Evolutionary conservation across 2,888 invertebrate species (phyloP), one percentile per base, ranked within the genome.

Genomic region (Philonicus albiceps): DNA sequence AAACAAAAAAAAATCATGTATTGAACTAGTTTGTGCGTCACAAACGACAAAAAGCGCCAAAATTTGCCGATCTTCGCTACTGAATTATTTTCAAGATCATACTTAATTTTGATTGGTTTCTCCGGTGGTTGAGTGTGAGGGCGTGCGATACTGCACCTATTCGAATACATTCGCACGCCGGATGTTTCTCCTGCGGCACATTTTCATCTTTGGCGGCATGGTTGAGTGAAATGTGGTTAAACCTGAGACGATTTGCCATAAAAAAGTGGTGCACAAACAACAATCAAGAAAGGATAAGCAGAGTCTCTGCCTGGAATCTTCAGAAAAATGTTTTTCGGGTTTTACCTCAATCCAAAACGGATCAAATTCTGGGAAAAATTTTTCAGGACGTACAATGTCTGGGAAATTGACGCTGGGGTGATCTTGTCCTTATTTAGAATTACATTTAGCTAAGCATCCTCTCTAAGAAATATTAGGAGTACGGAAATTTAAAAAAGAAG

Each of bases 301-400:
- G 43, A 43, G 78, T 16, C 76, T 43, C 49, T 78, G 43, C 40
- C 43, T 13, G 78, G n/a, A 22, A 30, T 49, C 27, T 78, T 78
- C 78, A 49, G 16, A 19, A 49, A 78, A 78, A 49, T 78, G 49
- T 78, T 78, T 49, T 78, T 49, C 78, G 22, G 78, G 37, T 64
- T 64, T 64, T 64, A 49, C 27, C 78, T 78, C 49, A 43, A 49
- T 78, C 40, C 78, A 49, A 49, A 78, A 78, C 78, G 78, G 78
- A 78, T 78, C 78, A 78, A 78, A 49, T 78, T 78, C 78, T 78
- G 27, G 40, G 78, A 78, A 78, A 43, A 78, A 78, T 13, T 43
- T 76, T 40, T 76, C 49, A 78, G 49, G 78, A 49, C n/a, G 22
- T 30, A 43, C 40, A 30, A 78, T 30, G 49, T 53, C 22, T 27